Conservation (phyloP, 2,888 invertebrate genomes). For the Drosophila sordidula region DNA sequence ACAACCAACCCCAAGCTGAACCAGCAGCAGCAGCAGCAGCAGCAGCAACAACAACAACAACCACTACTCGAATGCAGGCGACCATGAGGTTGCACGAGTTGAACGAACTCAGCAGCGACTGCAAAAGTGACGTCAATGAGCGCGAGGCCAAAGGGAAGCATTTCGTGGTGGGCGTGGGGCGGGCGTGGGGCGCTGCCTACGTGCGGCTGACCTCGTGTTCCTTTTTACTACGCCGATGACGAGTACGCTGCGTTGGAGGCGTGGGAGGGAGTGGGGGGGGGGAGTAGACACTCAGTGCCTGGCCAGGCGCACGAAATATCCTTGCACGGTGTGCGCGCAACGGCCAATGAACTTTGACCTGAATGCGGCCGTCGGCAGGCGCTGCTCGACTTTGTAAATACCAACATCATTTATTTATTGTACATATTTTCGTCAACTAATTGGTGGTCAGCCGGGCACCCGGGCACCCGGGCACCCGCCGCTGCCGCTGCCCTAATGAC, state of each 20-base stretch:
- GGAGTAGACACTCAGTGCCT: slow-evolving; percentile 17
- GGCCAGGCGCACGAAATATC: slow-evolving; percentile 62
- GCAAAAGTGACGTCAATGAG: slow-evolving; percentile 79
- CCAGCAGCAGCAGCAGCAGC: too few relatives aligned
- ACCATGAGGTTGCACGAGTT: slow-evolving; percentile 71
- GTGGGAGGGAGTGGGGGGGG: background rate
- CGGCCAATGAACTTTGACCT: slow-evolving; percentile 73
- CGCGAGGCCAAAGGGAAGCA: slow-evolving; percentile 76
- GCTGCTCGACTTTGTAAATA: slow-evolving; percentile 51
- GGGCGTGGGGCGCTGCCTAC: slow-evolving; percentile 56
- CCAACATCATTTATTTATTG: slow-evolving; percentile 70
- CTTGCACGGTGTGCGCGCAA: slow-evolving; percentile 54
- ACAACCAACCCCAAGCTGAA: background rate
- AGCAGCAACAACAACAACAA: too few relatives aligned
- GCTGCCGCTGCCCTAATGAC: slow-evolving; percentile 18
- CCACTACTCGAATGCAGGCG: slow-evolving; percentile 58
- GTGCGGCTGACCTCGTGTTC: slow-evolving; percentile 73
- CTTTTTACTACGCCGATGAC: slow-evolving; percentile 59
- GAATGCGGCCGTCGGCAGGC: slow-evolving; percentile 53
- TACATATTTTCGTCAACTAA: slow-evolving; percentile 58
- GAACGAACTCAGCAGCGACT: slow-evolving; percentile 74
- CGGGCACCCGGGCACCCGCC: too few relatives aligned
- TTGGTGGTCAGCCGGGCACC: slow-evolving; percentile 28
- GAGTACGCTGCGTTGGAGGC: background rate
- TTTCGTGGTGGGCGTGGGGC: slow-evolving; percentile 13